Evolutionary conservation across 2,888 invertebrate genomes (phyloP).

Genomic region (Coecobrya sp.): DNA sequence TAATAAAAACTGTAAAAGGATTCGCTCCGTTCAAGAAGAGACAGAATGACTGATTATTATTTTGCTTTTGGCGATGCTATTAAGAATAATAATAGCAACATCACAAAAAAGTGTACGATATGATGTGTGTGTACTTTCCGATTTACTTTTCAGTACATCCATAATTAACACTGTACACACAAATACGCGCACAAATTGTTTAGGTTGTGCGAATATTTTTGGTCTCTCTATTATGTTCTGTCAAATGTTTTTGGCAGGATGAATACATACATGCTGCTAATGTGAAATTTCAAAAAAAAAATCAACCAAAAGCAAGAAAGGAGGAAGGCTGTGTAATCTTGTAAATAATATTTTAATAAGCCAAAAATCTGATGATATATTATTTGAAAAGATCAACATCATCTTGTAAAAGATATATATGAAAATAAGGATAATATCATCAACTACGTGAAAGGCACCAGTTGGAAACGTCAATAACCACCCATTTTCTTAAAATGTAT

Average conservation of each 20-base stretch:
- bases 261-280: neutral
- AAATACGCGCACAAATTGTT: neutral
- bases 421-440: slow-evolving; percentile 5
- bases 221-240: neutral
- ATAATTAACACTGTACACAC: neutral
- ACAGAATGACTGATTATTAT: slow-evolving; percentile 42
- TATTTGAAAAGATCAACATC: neutral
- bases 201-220: neutral
- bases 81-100: slow-evolving; percentile 22
- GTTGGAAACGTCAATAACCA: slow-evolving; percentile 1
- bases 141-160: neutral
- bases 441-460: neutral
- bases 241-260: slow-evolving; percentile 6
- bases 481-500: neutral
- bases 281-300: slow-evolving; percentile 15
- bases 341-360: slow-evolving; percentile 23
- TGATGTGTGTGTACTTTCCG: slow-evolving; percentile 14
- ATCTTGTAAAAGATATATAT: slow-evolving; percentile 51
- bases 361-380: too few species aligned
- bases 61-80: slow-evolving; percentile 31
- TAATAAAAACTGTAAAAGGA: slow-evolving; percentile 47
- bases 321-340: slow-evolving; percentile 21
- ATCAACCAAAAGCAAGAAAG: slow-evolving; percentile 8
- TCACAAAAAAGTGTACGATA: neutral
- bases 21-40: neutral